Percentiles rank a stretch among this genome's conserved stretches.
These are phyloP conservation scores for Prunella himalayana DNA, from an alignment of 2,113 vertebrate species.

Conservation along the genomic window DNA sequence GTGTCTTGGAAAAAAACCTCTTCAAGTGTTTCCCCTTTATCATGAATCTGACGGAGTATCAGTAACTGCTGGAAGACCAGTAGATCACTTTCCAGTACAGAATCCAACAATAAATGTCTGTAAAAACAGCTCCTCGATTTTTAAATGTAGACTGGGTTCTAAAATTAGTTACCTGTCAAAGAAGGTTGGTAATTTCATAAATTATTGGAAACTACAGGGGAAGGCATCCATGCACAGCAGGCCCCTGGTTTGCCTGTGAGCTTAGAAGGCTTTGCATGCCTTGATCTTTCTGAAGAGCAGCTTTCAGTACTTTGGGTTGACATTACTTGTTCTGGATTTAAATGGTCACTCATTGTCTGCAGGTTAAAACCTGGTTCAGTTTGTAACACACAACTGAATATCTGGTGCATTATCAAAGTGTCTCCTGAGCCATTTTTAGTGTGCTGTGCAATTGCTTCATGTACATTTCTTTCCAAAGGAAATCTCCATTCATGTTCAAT, in stretches of 20 bases:
- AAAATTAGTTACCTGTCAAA: not conserved
- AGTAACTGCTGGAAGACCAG: not conserved
- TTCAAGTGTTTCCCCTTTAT: not conserved
- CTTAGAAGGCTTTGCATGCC: not conserved
- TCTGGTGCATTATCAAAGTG: not conserved
- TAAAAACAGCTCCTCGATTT: not conserved
- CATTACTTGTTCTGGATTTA: not conserved
- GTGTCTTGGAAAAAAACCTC: not conserved
- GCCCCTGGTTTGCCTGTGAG: not conserved
- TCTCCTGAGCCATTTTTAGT: not conserved
- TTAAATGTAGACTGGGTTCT: not conserved
- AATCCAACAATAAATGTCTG: not conserved
- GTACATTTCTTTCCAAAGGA: not conserved
- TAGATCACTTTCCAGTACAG: not conserved
- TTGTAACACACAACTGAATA: not conserved
- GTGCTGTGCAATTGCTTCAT: not conserved
- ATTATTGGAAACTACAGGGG: not conserved
- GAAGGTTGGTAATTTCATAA: not conserved
- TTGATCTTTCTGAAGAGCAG: not conserved
- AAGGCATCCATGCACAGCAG: not conserved
- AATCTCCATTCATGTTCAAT: not conserved
- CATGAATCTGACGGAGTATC: not conserved
- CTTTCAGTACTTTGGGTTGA: not conserved
- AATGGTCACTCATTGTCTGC: not conserved
- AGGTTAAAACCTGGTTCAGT: not conserved